Evolutionary conservation across 37 sponge, comb jelly and placozoan genomes (phyloP), one percentile per base, ranked within the genome.

Genomic region (Spongilla lacustris): DNA sequence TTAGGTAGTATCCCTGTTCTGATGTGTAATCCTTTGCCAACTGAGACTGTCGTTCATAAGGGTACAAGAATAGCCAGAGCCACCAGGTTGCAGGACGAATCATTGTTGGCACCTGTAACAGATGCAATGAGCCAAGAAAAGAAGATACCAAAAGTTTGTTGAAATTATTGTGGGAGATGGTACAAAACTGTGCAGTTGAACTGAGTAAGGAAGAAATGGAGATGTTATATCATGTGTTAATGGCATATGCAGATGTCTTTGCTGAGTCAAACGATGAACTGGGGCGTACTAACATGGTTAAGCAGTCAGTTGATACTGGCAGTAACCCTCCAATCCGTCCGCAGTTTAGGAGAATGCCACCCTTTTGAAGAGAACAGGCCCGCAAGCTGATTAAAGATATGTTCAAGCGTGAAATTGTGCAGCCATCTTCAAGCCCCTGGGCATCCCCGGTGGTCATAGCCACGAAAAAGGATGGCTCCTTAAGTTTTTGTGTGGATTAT

Each of bases 391-490:
- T 79, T 66, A 23, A 29, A 50, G 27, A 26, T 24, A 79, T 79
- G 79, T 29, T 79, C 29, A 34, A 66, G 22, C n/a, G 27, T 6
- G 67, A 79, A 66, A 31, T 79, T 49, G 32, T 79, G 50, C 79
- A 66, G 67, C 79, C 79, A 29, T 79, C 79, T 26, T 66, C 33
- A 30, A 79, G 79, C 32, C 79, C 67, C 19, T 79, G 79, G 79
- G 79, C 67, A 46, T 79, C 79, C 25, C 79, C 79, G 19, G 33
- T 79, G 22, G 79, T 79, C 36, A 17, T 79, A 66, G 79, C 66
- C 25, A 79, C 13, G 67, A 79, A 79, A 14, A 79, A 79, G 79
- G 31, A 79, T 66, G 30, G 30, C 67, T 49, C 32, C 19, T 66
- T 66, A 27, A 12, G 79, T 33, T 79, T 79, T 34, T 49, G 79